A percentile compares a stretch with the other conserved stretches of the same genome.
Conservation (phyloP, 2,888 invertebrate genomes). For the Crepidodera aurea region DNA sequence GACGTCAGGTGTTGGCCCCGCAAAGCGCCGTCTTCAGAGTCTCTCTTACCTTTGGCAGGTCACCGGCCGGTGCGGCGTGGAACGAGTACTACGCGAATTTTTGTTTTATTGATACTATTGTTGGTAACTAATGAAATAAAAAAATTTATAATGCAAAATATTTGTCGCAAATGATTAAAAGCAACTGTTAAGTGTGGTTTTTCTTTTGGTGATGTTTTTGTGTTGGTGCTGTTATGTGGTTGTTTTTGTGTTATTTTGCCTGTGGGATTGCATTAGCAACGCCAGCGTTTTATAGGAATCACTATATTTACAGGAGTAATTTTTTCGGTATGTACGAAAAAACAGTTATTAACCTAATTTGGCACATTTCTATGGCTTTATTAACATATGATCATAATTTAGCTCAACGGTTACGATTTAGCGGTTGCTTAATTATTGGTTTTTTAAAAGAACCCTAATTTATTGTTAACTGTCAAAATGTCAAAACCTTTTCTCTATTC, state of each 20-base stretch:
- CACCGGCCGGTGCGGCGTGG: neutral
- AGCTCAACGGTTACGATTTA: too few species aligned
- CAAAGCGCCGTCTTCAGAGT: conserved; percentile 15
- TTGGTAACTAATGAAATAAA: too few species aligned
- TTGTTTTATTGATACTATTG: neutral
- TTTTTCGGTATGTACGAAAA: conserved; percentile 31
- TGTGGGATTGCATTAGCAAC: conserved; percentile 21
- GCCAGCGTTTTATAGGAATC: conserved; percentile 30
- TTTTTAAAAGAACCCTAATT: too few species aligned
- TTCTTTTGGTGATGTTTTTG: conserved; percentile 18
- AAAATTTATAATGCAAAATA: too few species aligned
- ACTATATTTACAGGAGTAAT: conserved; percentile 27
- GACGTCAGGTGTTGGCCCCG: conserved; percentile 40
- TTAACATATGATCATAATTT: too few species aligned
- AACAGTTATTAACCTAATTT: too few species aligned
- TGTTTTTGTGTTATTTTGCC: conserved; percentile 28
- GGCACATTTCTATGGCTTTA: too few species aligned
- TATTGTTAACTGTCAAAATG: too few species aligned
- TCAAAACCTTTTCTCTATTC: too few species aligned
- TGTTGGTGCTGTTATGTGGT: conserved; percentile 38
- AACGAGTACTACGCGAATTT: neutral
- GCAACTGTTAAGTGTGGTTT: neutral
- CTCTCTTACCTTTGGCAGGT: conserved; percentile 16
- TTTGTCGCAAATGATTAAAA: neutral
- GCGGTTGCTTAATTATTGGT: too few species aligned